These are phyloP conservation scores for Lutra lutra DNA, from an alignment of 2,797 vertebrate genomes.

Conservation along the genomic window DNA sequence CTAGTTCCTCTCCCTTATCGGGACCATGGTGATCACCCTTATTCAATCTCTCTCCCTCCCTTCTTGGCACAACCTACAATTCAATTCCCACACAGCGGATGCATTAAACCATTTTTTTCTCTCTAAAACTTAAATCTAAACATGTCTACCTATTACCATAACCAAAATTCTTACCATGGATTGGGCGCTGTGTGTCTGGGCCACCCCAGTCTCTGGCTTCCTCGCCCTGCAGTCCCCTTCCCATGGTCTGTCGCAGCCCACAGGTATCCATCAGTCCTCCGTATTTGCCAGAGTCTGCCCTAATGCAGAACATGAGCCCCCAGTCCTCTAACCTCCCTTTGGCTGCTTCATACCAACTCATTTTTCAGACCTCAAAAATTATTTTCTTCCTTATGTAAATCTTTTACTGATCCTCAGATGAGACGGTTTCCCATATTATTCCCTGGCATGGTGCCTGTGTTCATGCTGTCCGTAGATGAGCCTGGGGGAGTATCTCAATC, in stretches of 20 bases:
- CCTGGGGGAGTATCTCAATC: not conserved
- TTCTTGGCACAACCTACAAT: not conserved
- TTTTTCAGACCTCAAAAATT: not conserved
- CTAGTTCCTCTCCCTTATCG: not conserved
- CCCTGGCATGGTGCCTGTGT: not conserved
- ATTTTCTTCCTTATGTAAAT: not conserved
- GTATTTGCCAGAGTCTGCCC: not conserved
- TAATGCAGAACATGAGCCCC: not conserved
- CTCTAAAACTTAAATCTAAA: not conserved
- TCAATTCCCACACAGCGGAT: not conserved
- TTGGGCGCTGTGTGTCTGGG: not conserved
- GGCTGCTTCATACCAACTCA: not conserved
- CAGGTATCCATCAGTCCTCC: not conserved
- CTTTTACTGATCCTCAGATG: not conserved
- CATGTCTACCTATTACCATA: not conserved
- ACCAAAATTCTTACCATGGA: not conserved
- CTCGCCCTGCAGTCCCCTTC: not conserved
- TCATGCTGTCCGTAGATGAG: not conserved
- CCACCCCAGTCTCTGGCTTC: fast-evolving
- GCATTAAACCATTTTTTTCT: not conserved
- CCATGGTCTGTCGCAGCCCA: not conserved
- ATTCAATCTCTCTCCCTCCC: not conserved
- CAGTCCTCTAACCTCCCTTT: not conserved
- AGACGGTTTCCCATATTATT: not conserved
- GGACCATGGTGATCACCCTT: not conserved